Evolutionary conservation across 1,140 invertebrate genomes (phyloP).

Genomic region (Oncopodura yosiiana): DNA sequence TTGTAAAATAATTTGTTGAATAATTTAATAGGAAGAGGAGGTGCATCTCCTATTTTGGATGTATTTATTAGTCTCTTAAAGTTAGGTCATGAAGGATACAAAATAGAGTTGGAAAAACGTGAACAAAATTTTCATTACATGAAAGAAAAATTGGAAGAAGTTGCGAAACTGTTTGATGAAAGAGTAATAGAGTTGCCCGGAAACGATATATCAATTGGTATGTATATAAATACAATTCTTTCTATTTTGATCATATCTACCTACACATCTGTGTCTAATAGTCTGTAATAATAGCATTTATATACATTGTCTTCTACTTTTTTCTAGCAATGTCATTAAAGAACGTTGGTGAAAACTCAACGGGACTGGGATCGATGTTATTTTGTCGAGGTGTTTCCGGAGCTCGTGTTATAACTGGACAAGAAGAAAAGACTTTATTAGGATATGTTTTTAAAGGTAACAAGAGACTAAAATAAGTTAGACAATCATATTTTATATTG

Average conservation of each 20-base stretch:
- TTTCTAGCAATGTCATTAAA: slow-evolving; percentile 40
- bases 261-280: slow-evolving; percentile 13
- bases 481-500: background rate
- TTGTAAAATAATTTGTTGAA: slow-evolving; percentile 13
- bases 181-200: slow-evolving; percentile 53
- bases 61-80: slow-evolving; percentile 70
- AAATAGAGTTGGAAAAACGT: slow-evolving; percentile 52
- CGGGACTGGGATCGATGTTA: slow-evolving; percentile 60
- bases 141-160: slow-evolving; percentile 42
- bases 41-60: slow-evolving; percentile 61
- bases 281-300: slow-evolving; percentile 4
- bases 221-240: background rate
- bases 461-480: background rate
- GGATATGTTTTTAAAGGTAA: slow-evolving; percentile 50
- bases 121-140: slow-evolving; percentile 44
- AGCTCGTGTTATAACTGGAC: slow-evolving; percentile 51
- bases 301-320: slow-evolving; percentile 10
- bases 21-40: slow-evolving; percentile 48
- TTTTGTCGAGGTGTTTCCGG: slow-evolving; percentile 62
- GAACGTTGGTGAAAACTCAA: slow-evolving; percentile 36
- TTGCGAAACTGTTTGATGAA: slow-evolving; percentile 55
- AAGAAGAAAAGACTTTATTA: slow-evolving; percentile 48
- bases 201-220: slow-evolving; percentile 68
- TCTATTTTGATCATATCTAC: slow-evolving; percentile 4
- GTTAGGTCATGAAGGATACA: slow-evolving; percentile 59